These are phyloP conservation scores for Heterodera filipjevi DNA, from an alignment of 2,888 invertebrate species.

Conservation along the genomic window DNA sequence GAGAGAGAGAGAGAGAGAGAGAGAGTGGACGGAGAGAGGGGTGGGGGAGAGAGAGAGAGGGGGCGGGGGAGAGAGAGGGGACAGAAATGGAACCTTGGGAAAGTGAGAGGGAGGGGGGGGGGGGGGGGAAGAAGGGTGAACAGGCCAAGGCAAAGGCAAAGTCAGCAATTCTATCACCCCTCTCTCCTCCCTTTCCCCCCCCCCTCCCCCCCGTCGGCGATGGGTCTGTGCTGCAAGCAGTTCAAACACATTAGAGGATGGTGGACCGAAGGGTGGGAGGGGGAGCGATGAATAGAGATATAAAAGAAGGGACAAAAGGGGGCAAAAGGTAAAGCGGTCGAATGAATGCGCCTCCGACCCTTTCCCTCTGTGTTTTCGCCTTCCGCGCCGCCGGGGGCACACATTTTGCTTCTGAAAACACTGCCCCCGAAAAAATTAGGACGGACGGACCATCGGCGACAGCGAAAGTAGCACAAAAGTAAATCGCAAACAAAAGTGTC, in stretches of 20 bases:
- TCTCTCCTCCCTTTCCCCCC: background rate
- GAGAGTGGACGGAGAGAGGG: background rate
- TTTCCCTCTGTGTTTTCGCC: background rate
- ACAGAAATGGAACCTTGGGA: conserved; percentile 4
- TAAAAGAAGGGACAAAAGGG: background rate
- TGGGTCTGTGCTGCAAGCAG: background rate
- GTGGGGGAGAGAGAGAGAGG: background rate
- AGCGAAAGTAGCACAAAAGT: conserved; percentile 8
- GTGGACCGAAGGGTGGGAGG: too few relatives aligned
- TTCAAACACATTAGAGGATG: background rate
- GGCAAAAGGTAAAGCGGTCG: background rate
- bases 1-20: background rate
- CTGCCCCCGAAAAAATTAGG: background rate
- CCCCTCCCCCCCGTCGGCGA: background rate
- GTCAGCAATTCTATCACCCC: background rate
- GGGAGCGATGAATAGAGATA: too few relatives aligned
- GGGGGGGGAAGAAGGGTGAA: background rate
- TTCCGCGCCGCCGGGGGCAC: background rate
- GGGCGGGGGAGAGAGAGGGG: background rate
- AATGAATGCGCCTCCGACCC: background rate
- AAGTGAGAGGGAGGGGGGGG: background rate
- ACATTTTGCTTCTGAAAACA: background rate
- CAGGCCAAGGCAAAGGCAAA: background rate
- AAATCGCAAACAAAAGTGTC: conserved; percentile 21
- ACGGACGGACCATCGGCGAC: background rate